Conservation (phyloP, 2,113 vertebrate species). For the Zeus faber region DNA sequence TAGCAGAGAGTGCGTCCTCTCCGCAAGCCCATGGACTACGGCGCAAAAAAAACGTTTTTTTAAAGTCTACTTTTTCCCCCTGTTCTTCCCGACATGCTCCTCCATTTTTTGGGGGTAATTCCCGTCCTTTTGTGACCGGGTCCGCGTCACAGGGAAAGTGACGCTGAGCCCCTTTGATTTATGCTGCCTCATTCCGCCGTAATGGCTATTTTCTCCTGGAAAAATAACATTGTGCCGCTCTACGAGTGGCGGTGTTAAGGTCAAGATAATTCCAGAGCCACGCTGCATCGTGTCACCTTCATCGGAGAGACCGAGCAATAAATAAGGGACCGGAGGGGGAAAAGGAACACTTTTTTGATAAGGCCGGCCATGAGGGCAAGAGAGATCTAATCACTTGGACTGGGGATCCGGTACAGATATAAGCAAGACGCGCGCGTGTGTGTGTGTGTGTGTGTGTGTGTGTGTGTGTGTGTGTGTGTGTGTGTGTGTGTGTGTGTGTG, state of each 20-base stretch:
- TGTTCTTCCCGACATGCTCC: too few relatives aligned
- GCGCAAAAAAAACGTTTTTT: too few relatives aligned
- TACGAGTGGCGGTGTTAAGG: slow-evolving; percentile 50
- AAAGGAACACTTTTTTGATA: slow-evolving; percentile 60
- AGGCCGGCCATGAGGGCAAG: slow-evolving; percentile 49
- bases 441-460: slow-evolving; percentile 1
- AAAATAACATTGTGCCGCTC: slow-evolving; percentile 32
- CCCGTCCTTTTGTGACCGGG: neutral
- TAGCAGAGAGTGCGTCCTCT: too few relatives aligned
- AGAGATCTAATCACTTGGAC: slow-evolving; percentile 58
- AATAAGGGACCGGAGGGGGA: slow-evolving; percentile 36
- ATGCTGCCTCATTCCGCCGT: slow-evolving; percentile 33
- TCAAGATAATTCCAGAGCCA: slow-evolving; percentile 58
- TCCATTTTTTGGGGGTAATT: too few relatives aligned
- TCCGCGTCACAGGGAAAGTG: slow-evolving; percentile 8
- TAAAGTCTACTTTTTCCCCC: too few relatives aligned
- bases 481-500: neutral
- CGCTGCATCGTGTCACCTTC: slow-evolving; percentile 61
- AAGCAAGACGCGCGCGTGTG: neutral
- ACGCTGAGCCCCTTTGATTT: slow-evolving; percentile 30
- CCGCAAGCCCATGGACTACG: too few relatives aligned
- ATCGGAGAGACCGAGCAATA: slow-evolving; percentile 45
- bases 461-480: neutral
- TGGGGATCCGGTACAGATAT: too few relatives aligned
- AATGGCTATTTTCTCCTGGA: slow-evolving; percentile 44